Evolutionary conservation across 2,797 vertebrate species (phyloP), one percentile per base, ranked within the genome.

Genomic region (Manis javanica): DNA sequence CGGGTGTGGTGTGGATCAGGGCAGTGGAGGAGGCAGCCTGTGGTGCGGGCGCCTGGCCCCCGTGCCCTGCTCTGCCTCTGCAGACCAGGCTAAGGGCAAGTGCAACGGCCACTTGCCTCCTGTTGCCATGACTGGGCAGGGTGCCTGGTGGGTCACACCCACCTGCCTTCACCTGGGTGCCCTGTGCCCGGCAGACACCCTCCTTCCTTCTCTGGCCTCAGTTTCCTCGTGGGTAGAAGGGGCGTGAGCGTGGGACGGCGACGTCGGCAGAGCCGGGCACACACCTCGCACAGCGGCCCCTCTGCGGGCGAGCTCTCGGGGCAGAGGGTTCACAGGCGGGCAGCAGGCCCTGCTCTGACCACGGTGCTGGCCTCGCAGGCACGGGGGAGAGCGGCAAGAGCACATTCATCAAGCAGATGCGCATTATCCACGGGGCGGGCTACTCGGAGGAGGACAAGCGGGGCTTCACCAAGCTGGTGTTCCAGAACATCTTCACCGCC

Each of bases 321-420:
- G 46, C 11, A 9, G 46, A 46, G 46, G 46, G 46, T 39, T 21
- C 3, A 11, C 13, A 2, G 37, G 11, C 7, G 21, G 23, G 37
- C 61, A 5, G 5, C 61, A 31, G 61, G 61, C 61, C 61, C 57
- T 10, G 23, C 57, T 59, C 57, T 59, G 57, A 46, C 39, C 18
- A 13, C 0, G 0, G 39, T 31, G 0, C 21, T 0, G 46, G 2
- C 9, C 10, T 39, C 9, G 14, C 88, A 99, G 99, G 99, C 95
- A 99, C 99, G 2, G 99, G 99, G 42, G 99, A 99, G 98, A 99
- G 99, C 21, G 99, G 99, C 49, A 99, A 99, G 98, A 99, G 99
- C 98, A 99, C 99, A 1, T 99, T 99, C 98, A 99, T 99, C 98
- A 99, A 99, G 97, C 99, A 99, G 98, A 99, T 99, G 99, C 99